Percentiles rank a stretch among this genome's conserved stretches.
Evolutionary conservation across 2,113 vertebrate species (phyloP).

Genomic region (Pseudonaja textilis): DNA sequence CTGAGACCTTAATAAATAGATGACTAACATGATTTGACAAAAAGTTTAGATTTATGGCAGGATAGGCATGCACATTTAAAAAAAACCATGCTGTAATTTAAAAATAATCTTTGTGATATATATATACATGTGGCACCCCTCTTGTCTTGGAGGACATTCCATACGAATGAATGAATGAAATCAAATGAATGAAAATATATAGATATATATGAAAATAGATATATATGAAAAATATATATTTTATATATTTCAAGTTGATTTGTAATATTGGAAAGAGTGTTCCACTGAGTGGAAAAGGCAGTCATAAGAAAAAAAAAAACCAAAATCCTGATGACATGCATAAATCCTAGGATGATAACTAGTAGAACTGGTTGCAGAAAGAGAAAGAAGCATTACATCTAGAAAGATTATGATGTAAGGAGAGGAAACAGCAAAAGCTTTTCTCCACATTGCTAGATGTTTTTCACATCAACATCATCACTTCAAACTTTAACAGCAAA

Average conservation of each 20-base stretch:
- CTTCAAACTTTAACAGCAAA: neutral
- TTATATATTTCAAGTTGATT: neutral
- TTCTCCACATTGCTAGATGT: neutral
- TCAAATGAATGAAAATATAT: neutral
- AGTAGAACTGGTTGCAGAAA: neutral
- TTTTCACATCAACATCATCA: neutral
- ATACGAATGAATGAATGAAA: neutral
- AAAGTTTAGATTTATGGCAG: neutral
- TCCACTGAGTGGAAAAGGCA: neutral
- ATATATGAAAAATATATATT: neutral
- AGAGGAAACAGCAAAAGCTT: neutral
- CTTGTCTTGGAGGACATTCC: too few relatives aligned
- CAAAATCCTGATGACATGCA: neutral
- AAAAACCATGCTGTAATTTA: neutral
- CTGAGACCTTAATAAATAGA: neutral
- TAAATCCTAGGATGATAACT: neutral
- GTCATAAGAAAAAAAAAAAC: neutral
- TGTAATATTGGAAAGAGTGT: neutral
- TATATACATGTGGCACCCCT: neutral
- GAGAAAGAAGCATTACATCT: neutral
- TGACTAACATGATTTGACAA: neutral
- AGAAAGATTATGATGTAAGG: neutral
- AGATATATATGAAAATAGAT: neutral
- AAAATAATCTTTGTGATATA: neutral
- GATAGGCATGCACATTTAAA: too few relatives aligned